These are phyloP conservation scores for Galaxea fascicularis DNA, from an alignment of 92 coral and sea anemone genomes.

Conservation along the genomic window DNA sequence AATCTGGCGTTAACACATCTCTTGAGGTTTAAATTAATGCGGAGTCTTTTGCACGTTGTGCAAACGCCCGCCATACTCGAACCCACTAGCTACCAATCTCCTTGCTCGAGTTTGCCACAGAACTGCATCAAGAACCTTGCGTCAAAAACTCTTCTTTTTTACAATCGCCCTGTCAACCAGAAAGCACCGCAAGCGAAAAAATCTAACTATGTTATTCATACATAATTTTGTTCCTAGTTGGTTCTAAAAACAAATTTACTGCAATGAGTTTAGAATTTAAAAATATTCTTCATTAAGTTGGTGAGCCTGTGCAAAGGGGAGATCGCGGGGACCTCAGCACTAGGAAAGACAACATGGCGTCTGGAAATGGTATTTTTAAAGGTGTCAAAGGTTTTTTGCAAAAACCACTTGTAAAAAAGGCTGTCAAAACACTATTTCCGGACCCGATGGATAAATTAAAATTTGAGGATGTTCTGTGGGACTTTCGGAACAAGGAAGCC, in stretches of 20 bases:
- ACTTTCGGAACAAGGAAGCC: slow-evolving; percentile 75
- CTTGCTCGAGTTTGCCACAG: background rate
- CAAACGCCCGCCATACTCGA: slow-evolving; percentile 48
- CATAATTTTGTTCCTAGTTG: no score
- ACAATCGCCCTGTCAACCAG: no score
- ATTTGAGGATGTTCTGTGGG: slow-evolving; percentile 86
- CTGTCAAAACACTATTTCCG: slow-evolving; percentile 79
- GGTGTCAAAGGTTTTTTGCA: slow-evolving; percentile 20
- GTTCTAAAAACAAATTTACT: no score
- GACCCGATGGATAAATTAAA: slow-evolving; percentile 89
- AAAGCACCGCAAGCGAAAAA: no score
- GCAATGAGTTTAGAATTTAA: no score
- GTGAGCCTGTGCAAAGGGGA: background rate
- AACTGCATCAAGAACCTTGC: background rate
- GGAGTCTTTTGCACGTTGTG: slow-evolving; percentile 11
- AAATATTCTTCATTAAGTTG: no score
- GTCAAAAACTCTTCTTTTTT: no score
- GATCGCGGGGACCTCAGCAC: background rate
- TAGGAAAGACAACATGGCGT: slow-evolving; percentile 76
- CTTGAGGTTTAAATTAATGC: slow-evolving; percentile 1
- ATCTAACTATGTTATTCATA: no score
- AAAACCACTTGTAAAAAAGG: slow-evolving; percentile 73
- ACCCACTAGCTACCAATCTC: background rate
- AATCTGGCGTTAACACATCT: background rate
- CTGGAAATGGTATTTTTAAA: slow-evolving; percentile 53